Conservation (phyloP, 1,140 invertebrate genomes). For the Saccostrea glomerata region DNA sequence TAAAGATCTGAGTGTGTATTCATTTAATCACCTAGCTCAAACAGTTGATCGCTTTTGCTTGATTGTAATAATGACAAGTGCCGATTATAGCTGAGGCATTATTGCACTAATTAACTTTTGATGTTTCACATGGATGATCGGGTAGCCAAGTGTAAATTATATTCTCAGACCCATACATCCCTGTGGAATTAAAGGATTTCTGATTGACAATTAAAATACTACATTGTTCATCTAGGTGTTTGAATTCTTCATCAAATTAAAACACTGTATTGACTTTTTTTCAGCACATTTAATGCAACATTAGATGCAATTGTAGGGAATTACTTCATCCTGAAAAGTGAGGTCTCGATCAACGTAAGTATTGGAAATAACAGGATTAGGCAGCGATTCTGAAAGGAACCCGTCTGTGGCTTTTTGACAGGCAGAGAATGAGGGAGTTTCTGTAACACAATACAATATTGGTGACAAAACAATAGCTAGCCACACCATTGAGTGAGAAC, state of each 20-base stretch:
- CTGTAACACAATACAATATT: conserved; percentile 37
- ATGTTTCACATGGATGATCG: conserved; percentile 35
- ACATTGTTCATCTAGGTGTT: conserved; percentile 33
- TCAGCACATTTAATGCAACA: conserved; percentile 38
- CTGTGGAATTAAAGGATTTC: conserved; percentile 27
- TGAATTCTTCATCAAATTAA: conserved; percentile 35
- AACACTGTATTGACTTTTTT: conserved; percentile 26
- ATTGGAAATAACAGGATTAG: conserved; percentile 32
- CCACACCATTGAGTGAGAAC: neutral
- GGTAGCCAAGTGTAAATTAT: conserved; percentile 33
- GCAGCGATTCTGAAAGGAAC: neutral
- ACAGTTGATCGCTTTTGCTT: conserved; percentile 33
- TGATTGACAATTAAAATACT: conserved; percentile 37
- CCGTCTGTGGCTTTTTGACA: conserved; percentile 29
- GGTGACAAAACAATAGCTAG: conserved; percentile 34
- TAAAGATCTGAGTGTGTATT: conserved; percentile 14
- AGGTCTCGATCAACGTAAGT: neutral
- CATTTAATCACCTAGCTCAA: conserved; percentile 14
- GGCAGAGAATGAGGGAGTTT: conserved; percentile 16
- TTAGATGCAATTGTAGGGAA: conserved; percentile 23
- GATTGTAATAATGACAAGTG: conserved; percentile 32
- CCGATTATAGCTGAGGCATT: conserved; percentile 16
- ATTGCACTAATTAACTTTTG: conserved; percentile 37
- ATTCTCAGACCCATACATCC: conserved; percentile 25
- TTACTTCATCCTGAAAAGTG: conserved; percentile 23